Percentiles rank a stretch among this genome's conserved stretches.
Conservation (phyloP, 2,797 vertebrate species). For the Holocentrus rufus region DNA sequence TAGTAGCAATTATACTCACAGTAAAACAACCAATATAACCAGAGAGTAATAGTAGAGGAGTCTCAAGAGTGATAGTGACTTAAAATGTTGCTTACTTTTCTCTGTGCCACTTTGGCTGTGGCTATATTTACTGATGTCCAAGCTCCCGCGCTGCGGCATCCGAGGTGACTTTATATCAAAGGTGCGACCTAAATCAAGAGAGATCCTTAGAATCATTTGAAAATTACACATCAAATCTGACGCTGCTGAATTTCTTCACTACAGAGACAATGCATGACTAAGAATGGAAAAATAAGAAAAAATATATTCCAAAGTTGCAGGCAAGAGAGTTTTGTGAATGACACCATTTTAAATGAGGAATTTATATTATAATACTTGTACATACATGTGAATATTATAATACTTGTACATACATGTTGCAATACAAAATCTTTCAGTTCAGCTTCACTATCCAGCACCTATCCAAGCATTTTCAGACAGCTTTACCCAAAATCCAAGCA, state of each 20-base stretch:
- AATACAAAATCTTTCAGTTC: no score
- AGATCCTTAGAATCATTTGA: conserved; percentile 25
- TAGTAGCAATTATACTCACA: background rate
- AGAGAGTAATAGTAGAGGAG: background rate
- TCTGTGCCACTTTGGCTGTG: conserved; percentile 74
- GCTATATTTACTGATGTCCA: conserved; percentile 79
- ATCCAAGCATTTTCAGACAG: no score
- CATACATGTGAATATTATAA: no score
- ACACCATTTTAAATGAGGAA: no score
- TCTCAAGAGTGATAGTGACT: background rate
- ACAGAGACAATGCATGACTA: background rate
- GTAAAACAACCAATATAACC: background rate
- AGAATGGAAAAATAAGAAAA: no score
- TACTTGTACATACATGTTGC: no score
- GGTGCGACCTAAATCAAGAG: conserved; percentile 64
- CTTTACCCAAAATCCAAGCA: no score
- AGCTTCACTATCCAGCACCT: no score
- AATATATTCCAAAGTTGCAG: no score
- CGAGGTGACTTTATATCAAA: conserved; percentile 78
- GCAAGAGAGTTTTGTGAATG: no score
- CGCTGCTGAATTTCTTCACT: background rate
- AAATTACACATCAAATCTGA: background rate
- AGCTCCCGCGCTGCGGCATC: conserved; percentile 71
- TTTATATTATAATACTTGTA: no score
- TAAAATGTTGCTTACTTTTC: conserved; percentile 70